Base-by-base conservation (phyloP, 2,797 vertebrate species). In the Furcifer pardalis region DNA sequence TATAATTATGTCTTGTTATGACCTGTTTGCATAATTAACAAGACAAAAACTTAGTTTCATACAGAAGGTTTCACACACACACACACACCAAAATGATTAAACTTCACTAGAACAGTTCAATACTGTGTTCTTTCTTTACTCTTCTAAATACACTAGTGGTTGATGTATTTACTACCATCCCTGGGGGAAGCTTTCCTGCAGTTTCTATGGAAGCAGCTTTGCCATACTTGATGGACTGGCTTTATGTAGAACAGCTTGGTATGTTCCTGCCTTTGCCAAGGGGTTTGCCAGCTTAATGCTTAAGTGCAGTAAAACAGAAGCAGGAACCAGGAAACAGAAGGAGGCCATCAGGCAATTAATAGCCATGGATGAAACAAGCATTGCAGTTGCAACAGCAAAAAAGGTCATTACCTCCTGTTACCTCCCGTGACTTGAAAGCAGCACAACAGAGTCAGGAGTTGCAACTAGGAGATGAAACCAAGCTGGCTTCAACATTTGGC, bases 231-330 rank as follows among this genome's bases (percentile, higher is more conserved):
- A 52, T 76, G 19, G 32, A 63, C 60, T 68, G 27, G 44, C 25
- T 80, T 52, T 69, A 10, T 56, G 66, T 76, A 7, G 72, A 79
- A 83, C 62, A 76, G 81, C 62, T 83, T 66, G 73, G 63, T 37
- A 25, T 40, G 27, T 35, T 40, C 19, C 13, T 66, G 25, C 35
- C 65, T 62, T 83, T 76, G 62, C 73, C 73, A 76, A 83, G 17
- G 44, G 42, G 60, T 66, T 35, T 56, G 37, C n/a, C 62, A 83
- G 37, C 44, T 66, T 44, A 46, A 46, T n/a, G 65, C 44, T 83
- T 83, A 82, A 82, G 59, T 65, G 81, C 62, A 83, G 49, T 83
- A 66, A 83, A 83, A 76, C 35, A 52, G 74, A 83, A 75, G 32
- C 44, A 75, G 72, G 63, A 40, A 63, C 63, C 81, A 83, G 72